Evolutionary conservation across 2,113 vertebrate genomes (phyloP).

Genomic region (Penelope pileata): DNA sequence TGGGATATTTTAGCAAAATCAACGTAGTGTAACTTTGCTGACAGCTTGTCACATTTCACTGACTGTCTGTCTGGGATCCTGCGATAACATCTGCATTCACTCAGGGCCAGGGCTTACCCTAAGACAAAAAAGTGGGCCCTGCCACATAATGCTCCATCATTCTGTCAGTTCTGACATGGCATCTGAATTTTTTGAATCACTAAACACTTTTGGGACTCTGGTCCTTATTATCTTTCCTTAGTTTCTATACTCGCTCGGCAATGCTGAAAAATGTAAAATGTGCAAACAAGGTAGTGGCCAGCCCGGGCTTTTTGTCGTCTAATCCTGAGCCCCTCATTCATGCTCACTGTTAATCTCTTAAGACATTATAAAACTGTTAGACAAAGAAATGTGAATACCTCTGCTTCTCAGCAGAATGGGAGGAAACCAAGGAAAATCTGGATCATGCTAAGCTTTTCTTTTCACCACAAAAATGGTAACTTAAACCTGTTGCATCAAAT

Average conservation of each 20-base stretch:
- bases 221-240: constrained; percentile 86
- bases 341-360: constrained; percentile 90
- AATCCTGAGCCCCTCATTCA: constrained; percentile 87
- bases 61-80: constrained; percentile 86
- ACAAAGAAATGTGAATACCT: constrained; percentile 89
- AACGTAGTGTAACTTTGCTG: constrained; percentile 84
- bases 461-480: constrained; percentile 83
- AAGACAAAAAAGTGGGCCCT: constrained; percentile 86
- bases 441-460: constrained; percentile 87
- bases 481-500: constrained; percentile 86
- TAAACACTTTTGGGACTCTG: constrained; percentile 87
- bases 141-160: constrained; percentile 85
- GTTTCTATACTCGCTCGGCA: constrained; percentile 77
- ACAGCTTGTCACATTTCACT: constrained; percentile 89
- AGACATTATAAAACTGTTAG: constrained; percentile 88
- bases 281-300: constrained; percentile 84
- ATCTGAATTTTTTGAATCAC: constrained; percentile 91
- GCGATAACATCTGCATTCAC: constrained; percentile 97
- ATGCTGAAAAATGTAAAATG: constrained; percentile 85
- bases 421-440: constrained; percentile 88
- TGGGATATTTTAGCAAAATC: constrained; percentile 83
- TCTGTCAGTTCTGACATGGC: constrained; percentile 87
- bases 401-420: constrained; percentile 86
- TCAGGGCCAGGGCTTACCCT: constrained; percentile 89
- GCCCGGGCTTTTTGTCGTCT: constrained; percentile 82